phyloP scores from a whole-genome alignment of 2,888 invertebrate species.

The Seira ritae region DNA sequence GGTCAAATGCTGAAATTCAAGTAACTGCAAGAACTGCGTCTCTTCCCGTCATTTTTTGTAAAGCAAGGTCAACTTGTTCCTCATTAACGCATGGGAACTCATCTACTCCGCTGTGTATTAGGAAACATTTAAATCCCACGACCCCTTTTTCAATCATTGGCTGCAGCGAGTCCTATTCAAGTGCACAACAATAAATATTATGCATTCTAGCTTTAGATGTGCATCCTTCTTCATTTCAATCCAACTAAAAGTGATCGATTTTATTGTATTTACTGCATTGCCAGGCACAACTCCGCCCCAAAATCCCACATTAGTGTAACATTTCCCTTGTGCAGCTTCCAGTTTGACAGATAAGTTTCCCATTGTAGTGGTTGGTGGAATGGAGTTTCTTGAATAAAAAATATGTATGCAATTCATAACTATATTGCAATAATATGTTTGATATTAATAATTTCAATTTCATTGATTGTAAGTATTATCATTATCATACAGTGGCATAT shows the following conservation, averaged over 20 bases:
- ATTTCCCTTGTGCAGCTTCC: slow-evolving; percentile 78
- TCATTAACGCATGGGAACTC: slow-evolving; percentile 82
- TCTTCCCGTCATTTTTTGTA: slow-evolving; percentile 80
- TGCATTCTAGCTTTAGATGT: no score
- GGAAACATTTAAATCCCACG: slow-evolving; percentile 85
- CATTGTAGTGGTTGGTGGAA: slow-evolving; percentile 83
- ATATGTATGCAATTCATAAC: no score
- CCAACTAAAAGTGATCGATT: no score
- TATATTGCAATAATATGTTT: no score
- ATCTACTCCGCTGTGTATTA: slow-evolving; percentile 83
- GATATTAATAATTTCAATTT: no score
- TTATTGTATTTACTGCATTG: slow-evolving; percentile 79
- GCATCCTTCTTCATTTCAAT: no score
- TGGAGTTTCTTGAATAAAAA: slow-evolving; percentile 80
- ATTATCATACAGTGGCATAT: slow-evolving; percentile 86
- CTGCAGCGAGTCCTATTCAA: slow-evolving; percentile 80
- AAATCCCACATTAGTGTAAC: slow-evolving; percentile 84
- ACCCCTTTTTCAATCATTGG: slow-evolving; percentile 82
- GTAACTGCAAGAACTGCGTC: slow-evolving; percentile 83
- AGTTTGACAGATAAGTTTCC: slow-evolving; percentile 81
- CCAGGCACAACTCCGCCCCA: slow-evolving; percentile 87
- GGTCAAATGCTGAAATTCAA: no score
- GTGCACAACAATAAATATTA: no score
- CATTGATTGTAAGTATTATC: no score
- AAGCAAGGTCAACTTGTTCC: slow-evolving; percentile 79